These are phyloP conservation scores for Grantiella picta DNA, from an alignment of 2,113 vertebrate genomes.

Conservation along the genomic window DNA sequence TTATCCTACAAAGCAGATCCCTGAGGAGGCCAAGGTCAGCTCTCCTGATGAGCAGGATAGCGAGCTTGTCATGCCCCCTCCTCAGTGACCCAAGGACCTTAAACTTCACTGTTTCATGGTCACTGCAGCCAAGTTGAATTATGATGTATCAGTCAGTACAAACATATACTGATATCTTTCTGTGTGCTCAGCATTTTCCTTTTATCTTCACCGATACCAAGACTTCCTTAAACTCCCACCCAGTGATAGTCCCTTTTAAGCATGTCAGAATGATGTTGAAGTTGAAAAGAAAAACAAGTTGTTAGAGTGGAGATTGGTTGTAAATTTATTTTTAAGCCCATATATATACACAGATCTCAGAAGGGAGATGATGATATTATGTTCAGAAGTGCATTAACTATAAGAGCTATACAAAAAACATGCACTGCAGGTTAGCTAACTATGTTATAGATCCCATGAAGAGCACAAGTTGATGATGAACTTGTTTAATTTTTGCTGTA, in stretches of 20 bases:
- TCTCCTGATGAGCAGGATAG: not conserved
- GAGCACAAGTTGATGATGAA: not conserved
- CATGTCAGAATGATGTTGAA: not conserved
- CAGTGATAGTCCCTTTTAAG: not conserved
- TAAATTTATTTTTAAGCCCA: not conserved
- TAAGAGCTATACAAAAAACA: not conserved
- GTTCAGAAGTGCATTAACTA: not conserved
- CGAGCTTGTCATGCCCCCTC: fast-evolving
- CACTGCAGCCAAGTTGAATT: not conserved
- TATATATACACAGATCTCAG: not conserved
- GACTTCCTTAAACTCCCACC: not conserved
- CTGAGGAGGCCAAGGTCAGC: not conserved
- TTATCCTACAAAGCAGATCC: not conserved
- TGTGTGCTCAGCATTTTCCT: not conserved
- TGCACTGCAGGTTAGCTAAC: not conserved
- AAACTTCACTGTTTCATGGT: not conserved
- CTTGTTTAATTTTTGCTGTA: not conserved
- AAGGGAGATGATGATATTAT: not conserved
- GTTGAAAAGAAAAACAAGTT: not conserved
- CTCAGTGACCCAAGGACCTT: not conserved
- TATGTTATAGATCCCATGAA: not conserved
- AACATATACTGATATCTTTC: not conserved
- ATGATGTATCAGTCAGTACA: not conserved
- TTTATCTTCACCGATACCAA: not conserved
- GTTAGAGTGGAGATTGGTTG: not conserved